These are phyloP conservation scores for Siniperca knerii DNA, from an alignment of 2,113 vertebrate genomes.

Conservation along the genomic window DNA sequence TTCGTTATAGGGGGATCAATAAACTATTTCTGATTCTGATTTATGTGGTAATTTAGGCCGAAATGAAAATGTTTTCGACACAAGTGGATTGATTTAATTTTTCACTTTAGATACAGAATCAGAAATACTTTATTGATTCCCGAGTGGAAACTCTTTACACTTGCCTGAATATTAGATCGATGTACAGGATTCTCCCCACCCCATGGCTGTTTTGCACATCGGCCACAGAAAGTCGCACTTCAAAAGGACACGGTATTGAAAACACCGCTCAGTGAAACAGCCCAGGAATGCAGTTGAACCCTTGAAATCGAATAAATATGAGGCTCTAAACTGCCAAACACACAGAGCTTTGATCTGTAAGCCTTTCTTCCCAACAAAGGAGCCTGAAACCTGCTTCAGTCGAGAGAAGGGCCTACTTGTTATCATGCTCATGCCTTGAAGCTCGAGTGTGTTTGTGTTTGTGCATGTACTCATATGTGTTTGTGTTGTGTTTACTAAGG, in stretches of 20 bases:
- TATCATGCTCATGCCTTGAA: slow-evolving; percentile 24
- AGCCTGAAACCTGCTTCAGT: slow-evolving; percentile 28
- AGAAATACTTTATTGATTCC: no score
- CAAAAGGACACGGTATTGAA: slow-evolving; percentile 56
- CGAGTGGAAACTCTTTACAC: not conserved
- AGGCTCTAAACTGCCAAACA: slow-evolving; percentile 47
- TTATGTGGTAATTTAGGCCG: slow-evolving; percentile 34
- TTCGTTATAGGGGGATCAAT: no score
- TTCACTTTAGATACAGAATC: not conserved
- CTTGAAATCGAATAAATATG: slow-evolving; percentile 72
- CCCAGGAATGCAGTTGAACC: slow-evolving; percentile 59
- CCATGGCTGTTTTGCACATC: slow-evolving; percentile 4
- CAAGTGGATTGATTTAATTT: slow-evolving; percentile 24
- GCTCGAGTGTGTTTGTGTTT: slow-evolving; percentile 29
- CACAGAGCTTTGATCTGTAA: slow-evolving; percentile 69
- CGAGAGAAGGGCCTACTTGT: slow-evolving; percentile 14
- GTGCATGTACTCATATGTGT: not conserved
- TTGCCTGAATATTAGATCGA: slow-evolving; percentile 2
- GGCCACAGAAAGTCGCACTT: slow-evolving; percentile 36
- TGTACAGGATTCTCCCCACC: not conserved
- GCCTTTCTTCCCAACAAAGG: slow-evolving; percentile 55
- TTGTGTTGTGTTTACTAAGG: slow-evolving; percentile 37
- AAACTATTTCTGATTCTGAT: no score
- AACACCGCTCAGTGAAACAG: slow-evolving; percentile 44
- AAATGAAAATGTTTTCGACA: slow-evolving; percentile 47